These are phyloP conservation scores for Aphaenogaster rudis DNA, from an alignment of 1,140 invertebrate species.

Conservation along the genomic window DNA sequence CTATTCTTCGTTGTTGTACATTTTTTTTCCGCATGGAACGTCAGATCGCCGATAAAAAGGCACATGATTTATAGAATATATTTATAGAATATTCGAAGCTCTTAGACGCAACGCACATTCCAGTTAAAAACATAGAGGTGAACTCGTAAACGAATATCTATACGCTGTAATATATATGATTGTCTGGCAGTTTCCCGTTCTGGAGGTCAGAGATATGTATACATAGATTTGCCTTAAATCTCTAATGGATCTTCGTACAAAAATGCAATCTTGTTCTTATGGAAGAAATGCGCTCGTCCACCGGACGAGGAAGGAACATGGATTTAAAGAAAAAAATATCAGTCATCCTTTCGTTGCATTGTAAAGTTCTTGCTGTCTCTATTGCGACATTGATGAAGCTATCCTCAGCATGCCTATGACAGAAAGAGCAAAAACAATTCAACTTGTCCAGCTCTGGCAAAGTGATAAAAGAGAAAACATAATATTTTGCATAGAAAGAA, in stretches of 20 bases:
- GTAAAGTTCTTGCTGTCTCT: slow-evolving; percentile 22
- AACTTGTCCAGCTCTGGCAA: not conserved
- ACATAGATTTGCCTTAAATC: not conserved
- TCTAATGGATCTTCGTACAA: not conserved
- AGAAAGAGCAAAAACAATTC: not conserved
- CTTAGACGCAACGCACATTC: not conserved
- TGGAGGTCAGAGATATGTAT: slow-evolving; percentile 8
- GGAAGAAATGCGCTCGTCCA: not conserved
- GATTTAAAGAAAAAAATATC: not conserved
- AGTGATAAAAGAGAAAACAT: not conserved
- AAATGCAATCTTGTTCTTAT: not conserved
- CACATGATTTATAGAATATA: slow-evolving; percentile 18
- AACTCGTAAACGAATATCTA: not conserved
- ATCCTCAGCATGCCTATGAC: slow-evolving; percentile 67
- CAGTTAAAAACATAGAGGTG: not conserved
- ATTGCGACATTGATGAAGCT: not conserved
- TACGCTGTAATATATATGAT: not conserved
- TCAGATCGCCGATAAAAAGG: slow-evolving; percentile 20
- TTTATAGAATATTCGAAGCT: not conserved
- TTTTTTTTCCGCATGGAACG: not conserved
- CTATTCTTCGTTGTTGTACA: not conserved
- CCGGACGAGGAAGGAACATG: slow-evolving; percentile 35
- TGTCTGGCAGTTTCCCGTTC: slow-evolving; percentile 24
- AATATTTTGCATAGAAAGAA: not conserved
- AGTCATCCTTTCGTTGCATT: not conserved